Evolutionary conservation across 2,797 vertebrate genomes (phyloP), one percentile per base, ranked within the genome.

Genomic region (Podarcis lilfordi): DNA sequence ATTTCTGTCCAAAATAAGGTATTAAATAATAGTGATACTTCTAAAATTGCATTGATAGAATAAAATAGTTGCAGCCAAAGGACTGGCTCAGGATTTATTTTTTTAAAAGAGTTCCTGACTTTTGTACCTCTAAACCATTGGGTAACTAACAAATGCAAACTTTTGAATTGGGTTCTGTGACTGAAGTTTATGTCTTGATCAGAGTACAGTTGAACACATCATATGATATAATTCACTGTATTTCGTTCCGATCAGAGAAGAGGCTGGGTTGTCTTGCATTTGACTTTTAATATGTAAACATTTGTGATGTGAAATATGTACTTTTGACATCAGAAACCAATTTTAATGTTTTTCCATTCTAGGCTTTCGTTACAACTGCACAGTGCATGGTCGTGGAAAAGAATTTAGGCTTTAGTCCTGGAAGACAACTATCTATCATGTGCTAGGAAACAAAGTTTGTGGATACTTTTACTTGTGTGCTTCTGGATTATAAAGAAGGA

Each of bases 391-490:
- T 91, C 17, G 91, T 88, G 88, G 93, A 64, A 64, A 61, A 64
- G 17, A 64, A 89, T 92, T 92, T 93, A 97, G 95, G 92, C 93
- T 94, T 90, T 93, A 96, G 86, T 86, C 91, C 78, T 88, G 91
- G 90, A 87, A 89, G 94, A 96, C 59, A 95, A 96, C 96, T 92
- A 94, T 96, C 95, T 98, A 99, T 97, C 93, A 99, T 99, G 99
- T 98, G 97, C 98, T 99, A 99, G 97, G 95, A 97, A 96, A 97
- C 96, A 96, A 96, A 96, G 95, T 96, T 96, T 95, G 96, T 96
- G 93, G 95, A 97, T 96, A 93, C 96, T 97, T 97, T 97, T 97
- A 98, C 98, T 97, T 97, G 97, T 95, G 94, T 95, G 97, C 97
- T 98, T 97, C 94, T 96, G 97, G 97, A 97, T 97, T 97, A 97